Evolutionary conservation across 2,888 invertebrate species (phyloP).

Genomic region (Psylliodes chrysocephalus): DNA sequence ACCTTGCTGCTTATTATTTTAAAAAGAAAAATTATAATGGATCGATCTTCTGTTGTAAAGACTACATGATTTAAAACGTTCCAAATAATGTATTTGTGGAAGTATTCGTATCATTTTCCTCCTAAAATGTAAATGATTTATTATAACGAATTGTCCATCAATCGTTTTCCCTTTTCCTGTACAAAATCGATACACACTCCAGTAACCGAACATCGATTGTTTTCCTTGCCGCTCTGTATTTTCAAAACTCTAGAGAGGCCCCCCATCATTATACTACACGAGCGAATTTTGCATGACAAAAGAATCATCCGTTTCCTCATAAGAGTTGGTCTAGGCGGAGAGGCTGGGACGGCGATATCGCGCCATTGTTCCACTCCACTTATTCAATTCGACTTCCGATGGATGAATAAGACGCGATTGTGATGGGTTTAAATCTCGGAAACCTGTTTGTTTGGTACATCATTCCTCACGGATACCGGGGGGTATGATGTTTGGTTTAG

Average conservation of each 20-base stretch:
- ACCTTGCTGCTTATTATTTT: no score
- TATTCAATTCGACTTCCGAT: conserved; percentile 36
- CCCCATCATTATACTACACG: conserved; percentile 2
- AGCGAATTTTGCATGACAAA: conserved; percentile 29
- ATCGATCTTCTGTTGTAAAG: no score
- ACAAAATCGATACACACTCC: no score
- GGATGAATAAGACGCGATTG: conserved; percentile 5
- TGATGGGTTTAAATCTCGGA: conserved; percentile 6
- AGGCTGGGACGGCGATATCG: conserved; percentile 11
- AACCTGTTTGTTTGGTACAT: conserved; percentile 17
- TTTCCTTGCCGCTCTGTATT: not conserved
- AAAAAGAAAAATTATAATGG: no score
- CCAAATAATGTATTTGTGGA: no score
- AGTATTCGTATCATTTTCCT: no score
- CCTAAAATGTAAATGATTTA: no score
- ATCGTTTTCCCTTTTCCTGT: no score
- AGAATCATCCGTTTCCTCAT: conserved; percentile 27
- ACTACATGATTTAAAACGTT: no score
- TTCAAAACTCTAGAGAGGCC: not conserved
- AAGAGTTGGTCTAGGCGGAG: conserved; percentile 21
- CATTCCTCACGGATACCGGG: not conserved
- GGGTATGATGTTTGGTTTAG: not conserved
- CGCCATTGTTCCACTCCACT: conserved; percentile 29
- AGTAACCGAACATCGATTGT: no score
- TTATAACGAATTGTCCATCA: no score